These are phyloP conservation scores for Danio albolineatus DNA, from an alignment of 2,797 vertebrate genomes.

Conservation along the genomic window DNA sequence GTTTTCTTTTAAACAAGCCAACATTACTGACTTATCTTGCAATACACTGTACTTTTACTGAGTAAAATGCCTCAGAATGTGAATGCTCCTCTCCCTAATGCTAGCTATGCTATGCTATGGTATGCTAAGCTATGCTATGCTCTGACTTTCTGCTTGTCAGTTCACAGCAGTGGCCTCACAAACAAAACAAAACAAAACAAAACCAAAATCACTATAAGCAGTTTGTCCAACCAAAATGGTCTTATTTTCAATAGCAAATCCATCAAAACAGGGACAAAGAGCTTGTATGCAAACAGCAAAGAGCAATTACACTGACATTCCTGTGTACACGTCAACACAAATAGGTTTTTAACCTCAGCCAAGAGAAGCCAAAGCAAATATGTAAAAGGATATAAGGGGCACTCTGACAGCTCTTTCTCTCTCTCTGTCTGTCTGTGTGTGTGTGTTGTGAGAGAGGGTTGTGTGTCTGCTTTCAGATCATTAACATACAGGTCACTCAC, in stretches of 20 bases:
- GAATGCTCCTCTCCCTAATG: neutral
- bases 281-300: slow-evolving; percentile 30
- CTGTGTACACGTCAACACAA: slow-evolving; percentile 48
- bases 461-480: slow-evolving; percentile 29
- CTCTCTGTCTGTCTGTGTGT: slow-evolving; percentile 7
- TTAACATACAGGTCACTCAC: slow-evolving; percentile 58
- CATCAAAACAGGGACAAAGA: neutral
- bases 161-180: neutral
- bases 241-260: neutral
- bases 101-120: no score
- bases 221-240: neutral
- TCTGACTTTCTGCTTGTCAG: neutral
- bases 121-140: no score
- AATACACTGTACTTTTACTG: neutral
- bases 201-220: neutral
- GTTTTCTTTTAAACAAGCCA: neutral
- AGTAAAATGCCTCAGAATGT: neutral
- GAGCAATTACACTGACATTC: slow-evolving; percentile 39
- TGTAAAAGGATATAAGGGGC: slow-evolving; percentile 48
- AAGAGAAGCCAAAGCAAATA: slow-evolving; percentile 57
- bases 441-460: neutral
- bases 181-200: no score
- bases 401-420: slow-evolving; percentile 18
- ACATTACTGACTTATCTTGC: neutral
- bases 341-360: slow-evolving; percentile 33